These are phyloP conservation scores for Drosophila basisetae DNA, from an alignment of 2,888 invertebrate species.

Conservation along the genomic window DNA sequence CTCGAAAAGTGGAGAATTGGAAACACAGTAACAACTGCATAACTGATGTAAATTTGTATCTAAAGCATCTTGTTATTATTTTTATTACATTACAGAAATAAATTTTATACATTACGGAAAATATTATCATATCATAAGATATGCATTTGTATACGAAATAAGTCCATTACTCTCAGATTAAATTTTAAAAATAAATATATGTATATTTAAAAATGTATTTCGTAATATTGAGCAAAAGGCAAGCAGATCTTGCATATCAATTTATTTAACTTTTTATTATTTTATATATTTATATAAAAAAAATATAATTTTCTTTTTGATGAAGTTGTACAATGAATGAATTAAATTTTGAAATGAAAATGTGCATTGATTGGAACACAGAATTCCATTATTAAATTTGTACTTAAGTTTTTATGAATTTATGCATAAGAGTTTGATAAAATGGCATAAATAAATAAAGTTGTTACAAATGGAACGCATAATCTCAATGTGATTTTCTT, in stretches of 20 bases:
- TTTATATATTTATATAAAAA: slow-evolving; percentile 3
- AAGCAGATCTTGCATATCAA: no score
- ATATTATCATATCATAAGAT: no score
- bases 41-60: neutral
- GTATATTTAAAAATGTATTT: no score
- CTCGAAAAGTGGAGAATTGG: neutral
- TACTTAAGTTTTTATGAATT: neutral
- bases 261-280: neutral
- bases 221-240: no score
- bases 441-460: neutral
- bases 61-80: no score
- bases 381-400: neutral
- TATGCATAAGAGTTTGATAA: no score
- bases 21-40: neutral
- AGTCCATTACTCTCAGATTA: no score
- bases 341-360: neutral
- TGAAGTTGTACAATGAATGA: neutral
- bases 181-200: no score
- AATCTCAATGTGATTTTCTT: neutral
- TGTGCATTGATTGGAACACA: neutral
- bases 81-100: neutral
- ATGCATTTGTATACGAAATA: no score
- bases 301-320: neutral
- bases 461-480: neutral
- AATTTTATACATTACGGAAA: neutral